These are phyloP conservation scores for Aythya baeri DNA, from an alignment of 2,113 vertebrate species.

Conservation along the genomic window DNA sequence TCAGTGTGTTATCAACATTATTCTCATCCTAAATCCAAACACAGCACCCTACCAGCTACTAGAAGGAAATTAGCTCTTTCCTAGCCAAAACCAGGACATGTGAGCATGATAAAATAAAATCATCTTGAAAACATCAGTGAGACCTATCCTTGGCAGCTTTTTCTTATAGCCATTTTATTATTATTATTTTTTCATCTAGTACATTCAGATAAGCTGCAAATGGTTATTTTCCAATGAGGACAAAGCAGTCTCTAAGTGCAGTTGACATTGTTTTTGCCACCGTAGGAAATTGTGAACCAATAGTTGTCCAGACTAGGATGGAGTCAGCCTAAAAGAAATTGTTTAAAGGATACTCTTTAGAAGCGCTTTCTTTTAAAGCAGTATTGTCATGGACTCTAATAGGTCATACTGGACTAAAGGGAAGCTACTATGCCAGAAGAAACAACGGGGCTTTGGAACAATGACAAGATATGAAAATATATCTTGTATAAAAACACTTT, in stretches of 20 bases:
- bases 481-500: not conserved
- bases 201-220: not conserved
- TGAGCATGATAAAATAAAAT: not conserved
- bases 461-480: not conserved
- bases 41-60: too few species aligned
- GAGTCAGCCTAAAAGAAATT: not conserved
- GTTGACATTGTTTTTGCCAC: not conserved
- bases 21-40: too few species aligned
- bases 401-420: not conserved
- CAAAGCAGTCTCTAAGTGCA: not conserved
- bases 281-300: not conserved
- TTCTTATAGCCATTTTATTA: not conserved
- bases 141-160: not conserved
- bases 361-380: not conserved
- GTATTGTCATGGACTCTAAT: not conserved
- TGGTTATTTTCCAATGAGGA: not conserved
- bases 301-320: not conserved
- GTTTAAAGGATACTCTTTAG: not conserved
- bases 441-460: not conserved
- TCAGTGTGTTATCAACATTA: too few species aligned
- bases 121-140: not conserved
- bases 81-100: too few species aligned
- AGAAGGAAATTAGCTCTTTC: too few species aligned
- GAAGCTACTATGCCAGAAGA: not conserved
- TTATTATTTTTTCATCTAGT: not conserved